phyloP scores from a whole-genome alignment of 2,113 vertebrate genomes.

The Excalfactoria chinensis region DNA sequence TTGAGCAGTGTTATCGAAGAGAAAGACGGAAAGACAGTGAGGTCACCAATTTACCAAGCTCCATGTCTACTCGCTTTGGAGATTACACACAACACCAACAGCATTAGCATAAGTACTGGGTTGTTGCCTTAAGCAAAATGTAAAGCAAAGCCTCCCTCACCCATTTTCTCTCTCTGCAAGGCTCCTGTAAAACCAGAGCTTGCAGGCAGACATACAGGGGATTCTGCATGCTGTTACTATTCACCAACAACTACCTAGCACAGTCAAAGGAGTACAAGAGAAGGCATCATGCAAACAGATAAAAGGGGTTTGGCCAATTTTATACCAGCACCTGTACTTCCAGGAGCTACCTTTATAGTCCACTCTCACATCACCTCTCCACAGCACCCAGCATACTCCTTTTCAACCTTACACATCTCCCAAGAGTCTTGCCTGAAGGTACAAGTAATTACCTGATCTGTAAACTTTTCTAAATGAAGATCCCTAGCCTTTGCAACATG shows the following conservation, averaged over 20 bases:
- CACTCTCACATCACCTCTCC: background rate
- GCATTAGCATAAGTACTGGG: slow-evolving; percentile 52
- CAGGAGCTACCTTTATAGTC: background rate
- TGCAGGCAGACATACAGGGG: background rate
- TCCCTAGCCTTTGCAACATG: background rate
- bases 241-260: background rate
- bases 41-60: slow-evolving; percentile 71
- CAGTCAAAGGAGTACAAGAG: background rate
- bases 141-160: background rate
- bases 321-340: background rate
- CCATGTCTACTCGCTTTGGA: slow-evolving; percentile 72
- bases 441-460: background rate
- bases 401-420: background rate
- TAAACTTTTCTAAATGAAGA: background rate
- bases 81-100: slow-evolving; percentile 71
- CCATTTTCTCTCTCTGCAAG: background rate
- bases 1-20: slow-evolving; percentile 17
- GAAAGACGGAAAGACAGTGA: slow-evolving; percentile 59
- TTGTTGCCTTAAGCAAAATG: slow-evolving; percentile 1
- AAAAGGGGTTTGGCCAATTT: background rate
- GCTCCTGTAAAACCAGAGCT: background rate
- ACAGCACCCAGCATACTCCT: background rate
- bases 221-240: background rate
- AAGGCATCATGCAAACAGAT: background rate
- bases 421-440: background rate